phyloP scores from a whole-genome alignment of 2,113 vertebrate species.

The Perccottus glenii region DNA sequence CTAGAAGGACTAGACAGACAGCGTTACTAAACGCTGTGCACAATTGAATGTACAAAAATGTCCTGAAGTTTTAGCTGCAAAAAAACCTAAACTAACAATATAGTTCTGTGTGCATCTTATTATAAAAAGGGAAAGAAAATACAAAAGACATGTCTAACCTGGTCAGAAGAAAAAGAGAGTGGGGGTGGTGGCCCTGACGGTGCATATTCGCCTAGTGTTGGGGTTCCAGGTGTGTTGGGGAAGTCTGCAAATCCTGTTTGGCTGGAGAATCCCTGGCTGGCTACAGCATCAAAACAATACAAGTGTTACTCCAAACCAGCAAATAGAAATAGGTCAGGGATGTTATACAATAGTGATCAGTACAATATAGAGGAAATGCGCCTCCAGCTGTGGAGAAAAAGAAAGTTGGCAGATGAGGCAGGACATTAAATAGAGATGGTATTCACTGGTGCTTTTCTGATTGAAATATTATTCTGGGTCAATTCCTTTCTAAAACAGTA shows the following conservation, averaged over 20 bases:
- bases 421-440: not conserved
- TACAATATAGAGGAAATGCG: not conserved
- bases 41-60: not conserved
- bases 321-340: constrained; percentile 10
- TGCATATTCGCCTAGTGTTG: constrained; percentile 84
- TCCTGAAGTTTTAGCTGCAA: too few relatives aligned
- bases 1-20: constrained; percentile 53
- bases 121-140: not conserved
- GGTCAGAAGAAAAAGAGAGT: constrained; percentile 84
- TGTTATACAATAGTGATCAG: not conserved
- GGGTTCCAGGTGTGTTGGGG: constrained; percentile 83
- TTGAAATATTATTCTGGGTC: constrained; percentile 25
- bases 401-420: not conserved
- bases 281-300: constrained; percentile 12
- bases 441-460: not conserved
- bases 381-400: constrained; percentile 11
- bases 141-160: constrained; percentile 56
- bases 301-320: not conserved
- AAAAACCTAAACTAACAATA: too few relatives aligned
- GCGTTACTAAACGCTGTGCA: not conserved
- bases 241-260: constrained; percentile 87
- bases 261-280: constrained; percentile 84
- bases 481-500: constrained; percentile 1
- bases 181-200: constrained; percentile 80
- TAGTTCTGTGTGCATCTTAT: not conserved